These are phyloP conservation scores for Aplochiton taeniatus DNA, from an alignment of 2,797 vertebrate genomes.

Conservation along the genomic window DNA sequence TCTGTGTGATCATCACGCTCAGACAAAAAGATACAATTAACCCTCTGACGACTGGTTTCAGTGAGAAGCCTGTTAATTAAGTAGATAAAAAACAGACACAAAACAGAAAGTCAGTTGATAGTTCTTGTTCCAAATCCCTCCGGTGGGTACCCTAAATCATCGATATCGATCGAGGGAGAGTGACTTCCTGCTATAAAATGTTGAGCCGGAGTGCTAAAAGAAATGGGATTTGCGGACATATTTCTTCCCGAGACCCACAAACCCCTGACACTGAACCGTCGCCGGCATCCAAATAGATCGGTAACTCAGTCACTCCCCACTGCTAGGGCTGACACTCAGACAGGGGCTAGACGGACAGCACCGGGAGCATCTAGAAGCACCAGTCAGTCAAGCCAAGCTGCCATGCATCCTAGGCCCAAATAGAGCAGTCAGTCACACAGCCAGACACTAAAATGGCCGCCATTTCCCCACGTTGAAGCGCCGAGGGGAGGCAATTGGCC, in stretches of 20 bases:
- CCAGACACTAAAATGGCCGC: slow-evolving; percentile 26
- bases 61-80: too few species aligned
- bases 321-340: slow-evolving; percentile 15
- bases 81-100: too few species aligned
- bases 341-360: background rate
- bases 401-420: slow-evolving; percentile 47
- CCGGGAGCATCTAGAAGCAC: slow-evolving; percentile 40
- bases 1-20: too few species aligned
- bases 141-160: too few species aligned
- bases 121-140: too few species aligned
- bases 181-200: too few species aligned
- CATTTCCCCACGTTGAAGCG: slow-evolving; percentile 21
- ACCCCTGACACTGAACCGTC: background rate
- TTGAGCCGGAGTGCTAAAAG: too few species aligned
- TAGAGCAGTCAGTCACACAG: slow-evolving; percentile 61
- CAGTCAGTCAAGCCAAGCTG: slow-evolving; percentile 36
- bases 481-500: background rate
- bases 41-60: too few species aligned
- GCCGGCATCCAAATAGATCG: slow-evolving; percentile 8
- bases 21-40: too few species aligned
- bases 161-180: too few species aligned
- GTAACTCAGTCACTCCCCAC: slow-evolving; percentile 11
- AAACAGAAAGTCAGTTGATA: too few species aligned
- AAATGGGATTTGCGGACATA: too few species aligned
- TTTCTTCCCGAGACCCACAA: background rate